Evolutionary conservation across 2,888 invertebrate species (phyloP).

Genomic region (Dolichomitus sp.): DNA sequence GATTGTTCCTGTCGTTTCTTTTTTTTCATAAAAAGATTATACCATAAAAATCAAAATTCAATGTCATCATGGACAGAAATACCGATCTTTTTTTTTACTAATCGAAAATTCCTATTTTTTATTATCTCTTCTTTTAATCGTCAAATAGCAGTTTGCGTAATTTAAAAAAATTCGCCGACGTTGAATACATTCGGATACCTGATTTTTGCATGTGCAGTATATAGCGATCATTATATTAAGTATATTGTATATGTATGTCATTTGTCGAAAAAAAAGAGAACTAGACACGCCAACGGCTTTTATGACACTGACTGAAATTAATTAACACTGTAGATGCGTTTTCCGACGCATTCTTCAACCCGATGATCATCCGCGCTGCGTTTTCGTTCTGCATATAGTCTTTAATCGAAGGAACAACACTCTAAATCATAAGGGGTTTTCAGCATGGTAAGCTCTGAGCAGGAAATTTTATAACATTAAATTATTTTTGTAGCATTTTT

Average conservation of each 20-base stretch:
- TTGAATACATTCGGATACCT: conserved; percentile 20
- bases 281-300: conserved; percentile 53
- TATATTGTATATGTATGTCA: conserved; percentile 19
- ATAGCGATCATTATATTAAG: conserved; percentile 26
- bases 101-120: conserved; percentile 8
- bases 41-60: conserved; percentile 1
- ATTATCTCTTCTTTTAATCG: conserved; percentile 18
- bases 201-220: conserved; percentile 39
- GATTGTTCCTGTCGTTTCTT: background rate
- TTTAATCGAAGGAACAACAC: conserved; percentile 43
- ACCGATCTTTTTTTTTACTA: conserved; percentile 2
- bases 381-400: conserved; percentile 71
- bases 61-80: background rate
- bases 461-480: conserved; percentile 71
- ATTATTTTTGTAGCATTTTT: conserved; percentile 78
- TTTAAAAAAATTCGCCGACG: conserved; percentile 1
- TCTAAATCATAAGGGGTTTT: conserved; percentile 62
- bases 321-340: conserved; percentile 38
- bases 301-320: conserved; percentile 57
- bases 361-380: conserved; percentile 51
- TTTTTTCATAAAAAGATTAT: background rate
- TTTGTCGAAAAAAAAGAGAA: conserved; percentile 9
- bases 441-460: conserved; percentile 50
- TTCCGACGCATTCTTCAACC: conserved; percentile 26
- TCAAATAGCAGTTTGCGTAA: conserved; percentile 19